These are phyloP conservation scores for Brachionus rubens DNA, from an alignment of 1,140 invertebrate genomes.

Conservation along the genomic window DNA sequence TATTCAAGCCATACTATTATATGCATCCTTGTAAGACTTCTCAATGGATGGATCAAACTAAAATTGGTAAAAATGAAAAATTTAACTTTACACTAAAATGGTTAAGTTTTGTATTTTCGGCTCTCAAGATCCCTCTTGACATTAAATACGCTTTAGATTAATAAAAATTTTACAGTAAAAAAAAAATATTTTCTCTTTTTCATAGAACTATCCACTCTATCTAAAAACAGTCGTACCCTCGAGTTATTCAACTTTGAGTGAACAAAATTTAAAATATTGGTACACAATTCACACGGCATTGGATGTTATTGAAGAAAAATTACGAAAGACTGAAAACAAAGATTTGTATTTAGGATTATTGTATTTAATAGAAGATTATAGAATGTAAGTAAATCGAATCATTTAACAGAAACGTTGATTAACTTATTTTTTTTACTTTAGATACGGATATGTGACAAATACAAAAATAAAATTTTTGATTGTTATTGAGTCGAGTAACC, in stretches of 20 bases:
- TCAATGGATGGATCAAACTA: constrained; percentile 51
- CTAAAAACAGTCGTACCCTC: neutral
- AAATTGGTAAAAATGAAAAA: neutral
- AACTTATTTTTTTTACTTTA: constrained; percentile 59
- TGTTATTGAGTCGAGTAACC: constrained; percentile 84
- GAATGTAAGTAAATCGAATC: too few species aligned
- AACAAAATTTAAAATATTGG: constrained; percentile 73
- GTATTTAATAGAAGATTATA: constrained; percentile 91
- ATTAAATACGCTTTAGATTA: constrained; percentile 36
- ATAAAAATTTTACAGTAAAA: neutral
- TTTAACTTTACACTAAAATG: constrained; percentile 39
- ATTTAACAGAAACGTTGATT: too few species aligned
- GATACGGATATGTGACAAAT: constrained; percentile 96
- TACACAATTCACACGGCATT: constrained; percentile 88
- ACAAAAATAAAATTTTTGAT: constrained; percentile 91
- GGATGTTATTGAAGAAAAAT: constrained; percentile 87
- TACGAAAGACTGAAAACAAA: constrained; percentile 67
- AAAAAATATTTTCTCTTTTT: neutral
- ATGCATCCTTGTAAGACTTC: constrained; percentile 58
- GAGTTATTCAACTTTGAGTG: neutral
- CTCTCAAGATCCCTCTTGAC: neutral
- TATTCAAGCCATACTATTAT: constrained; percentile 54
- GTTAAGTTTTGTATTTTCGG: constrained; percentile 36
- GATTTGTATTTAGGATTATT: constrained; percentile 86
- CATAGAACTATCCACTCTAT: constrained; percentile 37